These are phyloP conservation scores for Nyctereutes procyonoides DNA, from an alignment of 2,113 vertebrate genomes.

Conservation along the genomic window DNA sequence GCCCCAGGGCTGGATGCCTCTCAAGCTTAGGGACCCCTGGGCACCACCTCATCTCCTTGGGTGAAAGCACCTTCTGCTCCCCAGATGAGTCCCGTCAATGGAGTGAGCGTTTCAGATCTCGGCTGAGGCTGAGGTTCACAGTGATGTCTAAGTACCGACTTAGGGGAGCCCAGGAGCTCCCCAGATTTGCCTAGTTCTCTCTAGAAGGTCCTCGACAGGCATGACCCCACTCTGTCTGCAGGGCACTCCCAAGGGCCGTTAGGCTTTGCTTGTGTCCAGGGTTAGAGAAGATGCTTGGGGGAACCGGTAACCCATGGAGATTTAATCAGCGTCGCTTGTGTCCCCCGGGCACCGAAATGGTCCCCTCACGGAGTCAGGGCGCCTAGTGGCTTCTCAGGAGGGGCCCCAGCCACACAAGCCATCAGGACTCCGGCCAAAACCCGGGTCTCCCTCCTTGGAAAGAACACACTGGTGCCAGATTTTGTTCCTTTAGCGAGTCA, in stretches of 20 bases:
- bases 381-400: not conserved
- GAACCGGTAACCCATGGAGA: not conserved
- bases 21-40: not conserved
- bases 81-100: not conserved
- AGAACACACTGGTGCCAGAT: not conserved
- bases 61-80: not conserved
- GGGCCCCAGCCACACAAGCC: fast-evolving
- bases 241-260: no score
- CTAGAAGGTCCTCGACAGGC: not conserved
- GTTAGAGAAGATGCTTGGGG: not conserved
- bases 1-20: not conserved
- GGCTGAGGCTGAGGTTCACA: not conserved
- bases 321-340: not conserved
- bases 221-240: not conserved
- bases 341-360: not conserved
- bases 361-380: not conserved
- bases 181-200: not conserved
- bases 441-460: not conserved
- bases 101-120: not conserved
- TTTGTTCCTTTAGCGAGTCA: not conserved
- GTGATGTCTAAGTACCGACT: not conserved
- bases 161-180: not conserved
- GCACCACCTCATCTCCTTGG: not conserved
- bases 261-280: not conserved
- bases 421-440: not conserved